These are phyloP conservation scores for Penaeus vannamei DNA, from an alignment of 1,140 invertebrate genomes.

Conservation along the genomic window DNA sequence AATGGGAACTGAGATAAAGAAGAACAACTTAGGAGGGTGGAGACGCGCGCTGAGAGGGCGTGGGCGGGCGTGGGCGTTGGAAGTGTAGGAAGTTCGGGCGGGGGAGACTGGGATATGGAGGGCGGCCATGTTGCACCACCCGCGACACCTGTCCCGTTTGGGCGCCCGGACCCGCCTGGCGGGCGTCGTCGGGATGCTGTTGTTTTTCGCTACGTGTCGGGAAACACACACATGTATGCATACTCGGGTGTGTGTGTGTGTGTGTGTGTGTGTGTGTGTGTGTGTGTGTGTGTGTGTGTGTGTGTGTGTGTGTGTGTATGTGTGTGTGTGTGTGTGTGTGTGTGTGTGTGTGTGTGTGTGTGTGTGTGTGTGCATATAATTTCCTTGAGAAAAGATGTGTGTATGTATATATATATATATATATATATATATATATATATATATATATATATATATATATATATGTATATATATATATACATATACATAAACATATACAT, in stretches of 20 bases:
- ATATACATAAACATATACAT: no score
- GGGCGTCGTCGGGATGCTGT: no score
- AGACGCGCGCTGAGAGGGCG: no score
- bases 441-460: background rate
- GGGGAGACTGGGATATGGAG: no score
- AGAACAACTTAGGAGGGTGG: no score
- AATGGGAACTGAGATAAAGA: no score
- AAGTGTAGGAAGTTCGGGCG: no score
- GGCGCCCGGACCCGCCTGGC: no score
- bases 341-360: background rate
- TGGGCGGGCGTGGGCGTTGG: no score
- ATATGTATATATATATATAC: background rate
- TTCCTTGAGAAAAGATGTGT: background rate
- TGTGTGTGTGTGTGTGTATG: background rate
- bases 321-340: background rate
- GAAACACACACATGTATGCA: background rate
- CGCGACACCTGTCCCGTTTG: no score
- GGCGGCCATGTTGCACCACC: no score
- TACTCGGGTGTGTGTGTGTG: background rate
- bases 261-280: background rate
- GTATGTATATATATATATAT: background rate
- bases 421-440: background rate
- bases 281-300: background rate
- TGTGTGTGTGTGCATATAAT: slow-evolving; percentile 4
- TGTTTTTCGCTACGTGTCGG: no score